These are phyloP conservation scores for Bradypus variegatus DNA, from an alignment of 2,797 vertebrate genomes.

Conservation along the genomic window DNA sequence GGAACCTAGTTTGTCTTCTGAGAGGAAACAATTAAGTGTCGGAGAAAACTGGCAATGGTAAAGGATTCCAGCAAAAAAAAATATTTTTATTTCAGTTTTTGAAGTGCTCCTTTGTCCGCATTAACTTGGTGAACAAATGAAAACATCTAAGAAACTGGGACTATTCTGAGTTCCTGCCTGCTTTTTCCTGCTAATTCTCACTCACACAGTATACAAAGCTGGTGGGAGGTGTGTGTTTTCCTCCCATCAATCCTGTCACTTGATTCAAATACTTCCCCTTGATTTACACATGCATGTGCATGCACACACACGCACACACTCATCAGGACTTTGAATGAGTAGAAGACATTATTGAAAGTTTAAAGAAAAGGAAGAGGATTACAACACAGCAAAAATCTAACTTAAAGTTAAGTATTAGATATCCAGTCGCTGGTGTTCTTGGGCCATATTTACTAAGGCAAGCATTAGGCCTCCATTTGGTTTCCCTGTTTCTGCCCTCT, in stretches of 20 bases:
- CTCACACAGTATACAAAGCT: neutral
- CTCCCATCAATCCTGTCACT: neutral
- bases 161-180: neutral
- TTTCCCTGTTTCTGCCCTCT: neutral
- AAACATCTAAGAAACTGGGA: neutral
- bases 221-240: fast-evolving
- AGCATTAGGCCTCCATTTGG: neutral
- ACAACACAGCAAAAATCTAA: neutral
- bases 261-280: neutral
- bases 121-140: neutral
- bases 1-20: no score
- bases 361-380: neutral
- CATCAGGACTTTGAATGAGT: neutral
- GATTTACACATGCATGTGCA: neutral
- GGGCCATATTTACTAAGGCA: neutral
- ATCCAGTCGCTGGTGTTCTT: neutral
- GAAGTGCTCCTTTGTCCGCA: neutral
- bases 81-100: neutral
- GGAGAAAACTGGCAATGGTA: neutral
- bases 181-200: neutral
- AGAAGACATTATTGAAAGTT: neutral
- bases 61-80: neutral
- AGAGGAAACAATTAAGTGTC: neutral
- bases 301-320: no score
- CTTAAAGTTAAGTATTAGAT: neutral